Conservation (phyloP, 2,797 vertebrate species). For the Orientallactaga sibirica region DNA sequence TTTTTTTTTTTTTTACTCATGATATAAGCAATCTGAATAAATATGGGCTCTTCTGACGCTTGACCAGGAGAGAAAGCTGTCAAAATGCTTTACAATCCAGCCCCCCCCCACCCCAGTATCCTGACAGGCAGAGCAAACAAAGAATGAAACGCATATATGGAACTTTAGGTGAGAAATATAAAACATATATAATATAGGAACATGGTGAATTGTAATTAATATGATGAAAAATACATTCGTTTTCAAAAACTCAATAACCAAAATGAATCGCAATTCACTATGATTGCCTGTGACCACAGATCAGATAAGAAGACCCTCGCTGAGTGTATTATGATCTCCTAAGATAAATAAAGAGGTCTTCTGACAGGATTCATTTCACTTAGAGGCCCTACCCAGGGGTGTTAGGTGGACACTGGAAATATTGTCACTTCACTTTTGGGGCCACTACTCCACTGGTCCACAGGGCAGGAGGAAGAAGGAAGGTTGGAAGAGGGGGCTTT, state of each 20-base stretch:
- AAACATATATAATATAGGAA: not conserved
- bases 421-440: not conserved
- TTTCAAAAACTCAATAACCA: constrained; percentile 75
- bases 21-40: not conserved
- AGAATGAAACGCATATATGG: not conserved
- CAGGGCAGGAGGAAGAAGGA: not conserved
- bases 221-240: constrained; percentile 45
- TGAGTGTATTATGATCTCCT: constrained; percentile 49
- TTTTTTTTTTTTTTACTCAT: not conserved
- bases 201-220: constrained; percentile 34
- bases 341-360: constrained; percentile 72
- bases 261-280: constrained; percentile 66
- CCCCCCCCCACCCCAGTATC: not conserved
- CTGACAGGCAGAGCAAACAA: not conserved
- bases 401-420: not conserved
- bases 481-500: too few relatives aligned
- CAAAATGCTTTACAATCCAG: not conserved
- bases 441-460: not conserved
- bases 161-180: not conserved
- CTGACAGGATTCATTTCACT: constrained; percentile 63
- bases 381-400: not conserved
- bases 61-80: not conserved
- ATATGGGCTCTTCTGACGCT: not conserved
- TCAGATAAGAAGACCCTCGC: constrained; percentile 44
- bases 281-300: constrained; percentile 48